Percentiles rank a stretch among this genome's conserved stretches.
Evolutionary conservation across 2,797 vertebrate species (phyloP).

Genomic region (Pseudocheirus occidentalis): DNA sequence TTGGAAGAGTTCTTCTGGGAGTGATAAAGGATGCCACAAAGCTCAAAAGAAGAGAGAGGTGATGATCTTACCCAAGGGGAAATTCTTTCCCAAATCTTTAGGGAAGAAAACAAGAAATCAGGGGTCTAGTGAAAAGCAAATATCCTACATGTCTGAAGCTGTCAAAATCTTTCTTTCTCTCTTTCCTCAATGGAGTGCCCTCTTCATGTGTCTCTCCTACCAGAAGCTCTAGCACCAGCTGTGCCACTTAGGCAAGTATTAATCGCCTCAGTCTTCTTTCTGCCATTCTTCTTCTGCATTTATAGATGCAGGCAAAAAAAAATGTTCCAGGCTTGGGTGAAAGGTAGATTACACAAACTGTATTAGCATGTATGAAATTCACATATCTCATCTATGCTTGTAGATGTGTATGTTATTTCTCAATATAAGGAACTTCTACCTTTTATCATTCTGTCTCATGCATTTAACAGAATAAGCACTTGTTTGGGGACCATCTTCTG

Average conservation of each 20-base stretch:
- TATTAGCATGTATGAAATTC: neutral
- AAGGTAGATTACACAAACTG: neutral
- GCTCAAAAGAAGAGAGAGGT: neutral
- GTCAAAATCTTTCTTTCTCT: neutral
- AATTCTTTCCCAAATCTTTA: neutral
- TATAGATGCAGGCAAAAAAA: neutral
- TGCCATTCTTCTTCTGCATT: neutral
- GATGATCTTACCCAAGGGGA: neutral
- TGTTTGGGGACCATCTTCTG: no score
- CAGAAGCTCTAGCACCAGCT: neutral
- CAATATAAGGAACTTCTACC: neutral
- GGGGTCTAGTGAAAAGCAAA: neutral
- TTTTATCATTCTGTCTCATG: neutral
- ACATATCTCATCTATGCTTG: neutral
- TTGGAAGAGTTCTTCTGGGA: neutral
- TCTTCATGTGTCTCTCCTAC: neutral
- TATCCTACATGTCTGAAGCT: neutral
- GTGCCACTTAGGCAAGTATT: neutral
- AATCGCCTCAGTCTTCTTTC: neutral
- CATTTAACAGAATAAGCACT: neutral
- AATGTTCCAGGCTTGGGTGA: neutral
- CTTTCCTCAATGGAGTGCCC: neutral
- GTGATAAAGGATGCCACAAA: neutral
- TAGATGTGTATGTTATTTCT: neutral
- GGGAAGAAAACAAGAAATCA: neutral